Evolutionary conservation across 2,888 invertebrate species (phyloP), one percentile per base, ranked within the genome.

Genomic region (Tiliacea aurago): DNA sequence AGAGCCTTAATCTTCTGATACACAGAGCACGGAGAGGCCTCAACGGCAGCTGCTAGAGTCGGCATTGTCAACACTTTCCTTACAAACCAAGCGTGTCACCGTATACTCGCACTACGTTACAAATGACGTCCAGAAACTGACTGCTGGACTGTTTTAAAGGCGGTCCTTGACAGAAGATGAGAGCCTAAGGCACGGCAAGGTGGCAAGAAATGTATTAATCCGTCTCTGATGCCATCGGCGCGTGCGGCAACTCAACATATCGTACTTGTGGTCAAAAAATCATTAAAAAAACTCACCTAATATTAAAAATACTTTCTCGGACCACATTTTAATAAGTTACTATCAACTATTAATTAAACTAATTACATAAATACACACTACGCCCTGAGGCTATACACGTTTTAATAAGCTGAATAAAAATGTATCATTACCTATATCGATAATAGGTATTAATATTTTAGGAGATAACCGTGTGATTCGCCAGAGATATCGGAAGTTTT

Each of bases 221-320:
- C 1, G 4, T 49, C 49, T n/a, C 4, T 4, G n/a, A n/a, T 9
- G 9, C n/a, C 2, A 15, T 28, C 28, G 28, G 28, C 28, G 28
- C 28, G 1, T 28, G 28, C 6, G 2, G 23, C 6, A 15, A 7
- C 15, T 53, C n/a, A n/a, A n/a, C n/a, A n/a, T n/a, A n/a, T 6
- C 7, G 15, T n/a, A 4, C 51, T 51, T 51, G 5, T 3, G 3
- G 15, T 55, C 20, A 47, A 47, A 47, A 33, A 15, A 28, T 20
- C 4, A 18, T 23, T 45, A 15, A 28, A 1, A 28, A 53, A 15
- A 74, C 83, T 83, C 47, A 83, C 83, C 83, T 43, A 83, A 68
- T 13, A 83, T 15, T 13, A 84, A 81, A 45, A 78, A 70, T 13
- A 82, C 45, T 61, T 58, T 70, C 9, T 45, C 18, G 0, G 70